Evolutionary conservation across 1,140 invertebrate species (phyloP).

Genomic region (Lasaia peninsularis): DNA sequence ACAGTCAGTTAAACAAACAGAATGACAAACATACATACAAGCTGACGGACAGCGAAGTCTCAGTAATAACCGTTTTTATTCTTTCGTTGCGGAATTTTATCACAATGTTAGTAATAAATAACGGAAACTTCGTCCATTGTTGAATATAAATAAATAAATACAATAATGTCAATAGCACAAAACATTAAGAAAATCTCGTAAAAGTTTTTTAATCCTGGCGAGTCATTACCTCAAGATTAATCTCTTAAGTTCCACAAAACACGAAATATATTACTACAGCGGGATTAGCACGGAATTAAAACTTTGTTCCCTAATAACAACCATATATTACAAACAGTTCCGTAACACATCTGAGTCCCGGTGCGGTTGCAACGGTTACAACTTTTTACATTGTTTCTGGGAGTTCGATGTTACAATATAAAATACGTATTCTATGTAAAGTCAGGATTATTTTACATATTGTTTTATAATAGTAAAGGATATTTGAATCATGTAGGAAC

Average conservation of each 20-base stretch:
- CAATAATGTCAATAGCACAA: neutral
- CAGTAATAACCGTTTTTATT: no score
- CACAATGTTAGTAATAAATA: neutral
- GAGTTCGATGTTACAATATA: slow-evolving; percentile 20
- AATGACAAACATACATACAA: no score
- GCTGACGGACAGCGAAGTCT: no score
- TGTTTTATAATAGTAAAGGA: neutral
- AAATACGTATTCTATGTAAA: slow-evolving; percentile 9
- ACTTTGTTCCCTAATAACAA: slow-evolving; percentile 66
- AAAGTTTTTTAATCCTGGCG: slow-evolving; percentile 3
- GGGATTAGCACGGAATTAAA: slow-evolving; percentile 68
- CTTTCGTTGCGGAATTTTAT: no score
- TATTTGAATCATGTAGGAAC: no score
- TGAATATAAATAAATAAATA: neutral
- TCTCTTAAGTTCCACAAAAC: slow-evolving; percentile 20
- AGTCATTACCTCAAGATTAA: slow-evolving; percentile 8
- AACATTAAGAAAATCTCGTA: neutral
- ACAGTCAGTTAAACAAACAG: no score
- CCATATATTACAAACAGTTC: slow-evolving; percentile 56
- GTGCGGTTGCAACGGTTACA: slow-evolving; percentile 35
- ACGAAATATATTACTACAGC: slow-evolving; percentile 50
- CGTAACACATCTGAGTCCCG: slow-evolving; percentile 51
- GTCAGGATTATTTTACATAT: no score
- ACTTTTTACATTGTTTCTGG: slow-evolving; percentile 46
- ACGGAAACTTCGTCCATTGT: neutral